Evolutionary conservation across 2,797 vertebrate genomes (phyloP).

Genomic region (Macroramphosus scolopax): DNA sequence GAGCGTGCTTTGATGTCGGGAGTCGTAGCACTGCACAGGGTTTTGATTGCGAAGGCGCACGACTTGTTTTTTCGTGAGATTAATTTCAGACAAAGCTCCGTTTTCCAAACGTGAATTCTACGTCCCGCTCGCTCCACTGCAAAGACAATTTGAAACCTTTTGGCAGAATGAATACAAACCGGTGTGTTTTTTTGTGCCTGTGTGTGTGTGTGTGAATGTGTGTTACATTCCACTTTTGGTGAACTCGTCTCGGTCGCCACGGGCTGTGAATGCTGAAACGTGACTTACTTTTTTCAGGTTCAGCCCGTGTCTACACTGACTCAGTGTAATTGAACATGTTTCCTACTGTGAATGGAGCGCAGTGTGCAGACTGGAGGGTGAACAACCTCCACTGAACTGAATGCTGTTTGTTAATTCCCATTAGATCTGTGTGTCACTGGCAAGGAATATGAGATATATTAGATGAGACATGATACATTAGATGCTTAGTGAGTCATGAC

Average conservation of each 20-base stretch:
- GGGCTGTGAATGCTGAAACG: slow-evolving; percentile 35
- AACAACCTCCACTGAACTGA: slow-evolving; percentile 16
- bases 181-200: slow-evolving; percentile 1
- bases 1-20: slow-evolving; percentile 74
- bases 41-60: slow-evolving; percentile 59
- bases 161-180: slow-evolving; percentile 19
- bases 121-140: slow-evolving; percentile 55
- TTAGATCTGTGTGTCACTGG: slow-evolving; percentile 11
- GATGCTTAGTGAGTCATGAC: background rate
- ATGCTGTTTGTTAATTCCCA: slow-evolving; percentile 16
- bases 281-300: slow-evolving; percentile 31
- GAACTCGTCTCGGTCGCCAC: slow-evolving; percentile 47
- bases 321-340: slow-evolving; percentile 53
- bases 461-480: too few relatives aligned
- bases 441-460: slow-evolving; percentile 2
- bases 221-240: slow-evolving; percentile 40
- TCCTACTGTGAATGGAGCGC: slow-evolving; percentile 34
- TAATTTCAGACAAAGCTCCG: slow-evolving; percentile 53
- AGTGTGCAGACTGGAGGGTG: slow-evolving; percentile 17
- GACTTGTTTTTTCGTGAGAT: slow-evolving; percentile 39
- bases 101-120: slow-evolving; percentile 50
- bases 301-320: slow-evolving; percentile 42
- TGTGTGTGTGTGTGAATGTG: slow-evolving; percentile 5
- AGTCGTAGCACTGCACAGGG: slow-evolving; percentile 41
- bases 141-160: slow-evolving; percentile 43